Percentiles rank a stretch among this genome's conserved stretches.
Conservation (phyloP, 2,797 vertebrate genomes). For the Phoebastria nigripes region DNA sequence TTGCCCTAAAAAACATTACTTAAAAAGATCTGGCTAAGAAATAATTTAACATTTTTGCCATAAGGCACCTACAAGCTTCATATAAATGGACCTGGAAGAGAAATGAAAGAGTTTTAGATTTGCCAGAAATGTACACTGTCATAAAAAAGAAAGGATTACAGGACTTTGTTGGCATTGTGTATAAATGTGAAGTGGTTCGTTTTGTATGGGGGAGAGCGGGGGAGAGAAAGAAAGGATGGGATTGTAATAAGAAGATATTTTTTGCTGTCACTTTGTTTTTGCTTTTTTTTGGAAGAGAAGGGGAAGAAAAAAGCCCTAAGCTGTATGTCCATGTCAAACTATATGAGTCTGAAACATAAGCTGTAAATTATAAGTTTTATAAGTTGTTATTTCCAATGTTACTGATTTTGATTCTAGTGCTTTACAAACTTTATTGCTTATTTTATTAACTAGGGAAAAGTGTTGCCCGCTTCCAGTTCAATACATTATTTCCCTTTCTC, state of each 20-base stretch:
- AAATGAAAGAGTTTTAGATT: conserved; percentile 54
- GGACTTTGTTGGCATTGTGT: conserved; percentile 2
- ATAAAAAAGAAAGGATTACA: not conserved
- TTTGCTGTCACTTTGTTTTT: conserved; percentile 31
- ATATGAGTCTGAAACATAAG: conserved; percentile 51
- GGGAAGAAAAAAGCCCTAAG: not conserved
- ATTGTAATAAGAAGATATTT: not conserved
- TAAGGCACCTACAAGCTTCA: conserved; percentile 52
- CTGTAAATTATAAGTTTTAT: conserved; percentile 61
- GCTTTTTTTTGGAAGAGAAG: not conserved
- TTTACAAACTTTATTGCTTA: conserved; percentile 70
- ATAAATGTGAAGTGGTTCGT: not conserved
- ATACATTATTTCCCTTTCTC: conserved; percentile 27
- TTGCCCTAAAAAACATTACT: conserved; percentile 20
- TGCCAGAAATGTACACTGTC: conserved; percentile 21
- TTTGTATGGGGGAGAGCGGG: not conserved
- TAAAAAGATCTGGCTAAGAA: conserved; percentile 41
- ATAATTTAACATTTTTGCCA: conserved; percentile 62
- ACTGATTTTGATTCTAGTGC: conserved; percentile 60
- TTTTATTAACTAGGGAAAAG: conserved; percentile 66
- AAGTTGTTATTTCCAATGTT: conserved; percentile 53
- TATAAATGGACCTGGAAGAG: conserved; percentile 50
- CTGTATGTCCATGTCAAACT: conserved; percentile 33
- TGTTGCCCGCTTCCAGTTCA: conserved; percentile 53
- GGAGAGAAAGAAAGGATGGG: not conserved